Percentiles rank a stretch among this genome's conserved stretches.
Conservation (phyloP, 1,140 invertebrate genomes). For the Lordiphosa collinella region DNA sequence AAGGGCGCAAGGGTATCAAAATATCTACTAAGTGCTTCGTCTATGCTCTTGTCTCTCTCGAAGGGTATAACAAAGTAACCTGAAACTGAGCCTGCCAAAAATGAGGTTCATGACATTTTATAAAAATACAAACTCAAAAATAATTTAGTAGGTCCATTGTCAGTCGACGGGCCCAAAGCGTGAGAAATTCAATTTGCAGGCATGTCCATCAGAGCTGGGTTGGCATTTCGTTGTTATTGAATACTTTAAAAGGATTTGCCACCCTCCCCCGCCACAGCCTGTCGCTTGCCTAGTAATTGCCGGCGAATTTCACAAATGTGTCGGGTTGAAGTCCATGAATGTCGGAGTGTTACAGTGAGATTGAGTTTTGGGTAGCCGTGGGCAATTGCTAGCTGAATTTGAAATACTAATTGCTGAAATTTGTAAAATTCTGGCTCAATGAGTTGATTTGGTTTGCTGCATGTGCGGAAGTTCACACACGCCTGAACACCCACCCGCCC, state of each 20-base stretch:
- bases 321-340: conserved; percentile 40
- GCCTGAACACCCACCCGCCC: conserved; percentile 58
- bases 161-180: conserved; percentile 26
- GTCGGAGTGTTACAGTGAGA: conserved; percentile 9
- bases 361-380: background rate
- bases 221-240: conserved; percentile 72
- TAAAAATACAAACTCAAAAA: conserved; percentile 27
- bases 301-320: conserved; percentile 12
- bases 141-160: conserved; percentile 27
- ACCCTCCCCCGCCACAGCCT: background rate
- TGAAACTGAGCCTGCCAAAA: background rate
- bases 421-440: conserved; percentile 30
- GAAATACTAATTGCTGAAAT: conserved; percentile 63
- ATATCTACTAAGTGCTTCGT: no score
- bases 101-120: conserved; percentile 44
- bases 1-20: no score
- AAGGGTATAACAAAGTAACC: no score
- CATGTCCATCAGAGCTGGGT: conserved; percentile 61
- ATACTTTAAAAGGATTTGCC: conserved; percentile 72
- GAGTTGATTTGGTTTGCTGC: conserved; percentile 21
- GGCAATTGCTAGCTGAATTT: conserved; percentile 52
- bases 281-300: background rate
- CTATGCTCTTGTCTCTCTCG: no score
- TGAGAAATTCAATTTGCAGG: conserved; percentile 71
- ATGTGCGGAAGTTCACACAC: conserved; percentile 76